phyloP scores from a whole-genome alignment of 2,888 invertebrate genomes.

The Drosophila mulleri region DNA sequence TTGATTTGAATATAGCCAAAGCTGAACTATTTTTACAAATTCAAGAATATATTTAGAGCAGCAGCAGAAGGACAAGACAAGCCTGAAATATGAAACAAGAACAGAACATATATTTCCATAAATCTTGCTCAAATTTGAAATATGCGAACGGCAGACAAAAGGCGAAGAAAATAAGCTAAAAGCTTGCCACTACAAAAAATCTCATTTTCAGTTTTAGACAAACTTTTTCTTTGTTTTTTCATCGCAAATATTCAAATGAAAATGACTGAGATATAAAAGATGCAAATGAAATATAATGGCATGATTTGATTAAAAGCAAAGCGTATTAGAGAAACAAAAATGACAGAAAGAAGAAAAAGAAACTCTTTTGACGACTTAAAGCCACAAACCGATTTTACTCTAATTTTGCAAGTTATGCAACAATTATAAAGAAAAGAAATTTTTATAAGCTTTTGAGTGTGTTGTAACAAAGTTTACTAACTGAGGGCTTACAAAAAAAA shows the following conservation, averaged over 20 bases:
- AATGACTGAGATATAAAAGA: not conserved
- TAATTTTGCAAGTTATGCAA: not conserved
- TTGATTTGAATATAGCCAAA: conserved; percentile 4
- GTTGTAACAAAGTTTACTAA: not conserved
- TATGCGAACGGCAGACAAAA: not conserved
- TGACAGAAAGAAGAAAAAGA: not conserved
- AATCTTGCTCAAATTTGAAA: conserved; percentile 1
- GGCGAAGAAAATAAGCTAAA: not conserved
- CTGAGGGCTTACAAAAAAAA: not conserved
- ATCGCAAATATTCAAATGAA: no score
- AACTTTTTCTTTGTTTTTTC: not conserved
- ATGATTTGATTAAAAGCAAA: conserved; percentile 9
- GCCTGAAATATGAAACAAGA: not conserved
- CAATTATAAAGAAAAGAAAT: not conserved
- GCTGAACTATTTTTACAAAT: conserved; percentile 5
- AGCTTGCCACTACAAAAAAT: not conserved
- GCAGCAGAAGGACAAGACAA: not conserved
- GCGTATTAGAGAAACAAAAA: not conserved
- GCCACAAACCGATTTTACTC: not conserved
- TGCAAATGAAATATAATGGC: not conserved
- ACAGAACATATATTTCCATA: not conserved
- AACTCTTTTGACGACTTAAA: not conserved
- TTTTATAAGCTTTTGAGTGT: not conserved
- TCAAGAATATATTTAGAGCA: conserved; percentile 7
- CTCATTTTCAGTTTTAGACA: not conserved